Base-by-base conservation (phyloP, 2,888 invertebrate species). In the Lymantria monacha region DNA sequence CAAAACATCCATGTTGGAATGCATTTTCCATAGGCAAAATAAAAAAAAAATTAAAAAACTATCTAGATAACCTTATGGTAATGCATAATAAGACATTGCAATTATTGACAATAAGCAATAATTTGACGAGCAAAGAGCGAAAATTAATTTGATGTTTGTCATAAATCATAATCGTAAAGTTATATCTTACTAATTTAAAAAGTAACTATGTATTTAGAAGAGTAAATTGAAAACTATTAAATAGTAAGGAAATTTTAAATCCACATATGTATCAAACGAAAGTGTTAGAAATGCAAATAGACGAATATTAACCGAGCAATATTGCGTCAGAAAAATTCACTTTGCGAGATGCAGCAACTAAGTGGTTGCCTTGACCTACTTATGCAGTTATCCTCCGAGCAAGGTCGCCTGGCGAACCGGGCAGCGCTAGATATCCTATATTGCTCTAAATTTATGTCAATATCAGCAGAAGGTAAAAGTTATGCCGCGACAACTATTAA, bases 301-400 rank as follows among this genome's bases (percentile, higher is more conserved):
- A 1, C 3, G n/a, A 38, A 38, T 38, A 38, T n/a, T 36, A 9
- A 11, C 7, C 22, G n/a, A 38, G 38, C 11, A n/a, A 38, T n/a
- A 38, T 33, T 33, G 33, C 11, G 38, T 38, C n/a, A 38, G 11
- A 38, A 38, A 38, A 12, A n/a, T n/a, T n/a, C 38, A n/a, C 12
- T 12, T 38, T 10, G n/a, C 3, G 1, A n/a, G 38, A 38, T 38
- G 12, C 12, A 38, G 38, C n/a, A 38, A 12, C n/a, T 38, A 12
- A n/a, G 38, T 30, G n/a, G 37, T 37, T 3, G 40, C 49, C 49
- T 50, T 50, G 50, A 50, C 50, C 46, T 42, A 46, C n/a, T 50
- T 37, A 33, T 45, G 36, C 37, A 38, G 38, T 15, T 46, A 46
- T 46, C 50, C 42, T 43, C 15, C 12, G 38, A 43, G 31, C 38